Percentiles rank a stretch among this genome's conserved stretches.
phyloP scores from a whole-genome alignment of 2,797 vertebrate species.

The Pseudocheirus occidentalis region DNA sequence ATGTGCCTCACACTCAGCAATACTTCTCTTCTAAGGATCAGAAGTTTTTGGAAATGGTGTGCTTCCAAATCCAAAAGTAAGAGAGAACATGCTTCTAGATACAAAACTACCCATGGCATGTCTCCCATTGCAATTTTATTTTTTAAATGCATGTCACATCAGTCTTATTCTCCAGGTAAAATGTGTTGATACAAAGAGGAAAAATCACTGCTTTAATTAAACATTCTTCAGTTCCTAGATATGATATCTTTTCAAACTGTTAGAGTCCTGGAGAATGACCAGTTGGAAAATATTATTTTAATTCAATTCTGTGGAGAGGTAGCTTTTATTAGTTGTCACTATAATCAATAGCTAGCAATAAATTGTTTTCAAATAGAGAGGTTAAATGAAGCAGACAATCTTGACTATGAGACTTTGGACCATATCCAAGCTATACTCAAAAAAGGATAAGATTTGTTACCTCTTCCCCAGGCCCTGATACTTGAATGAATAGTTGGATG shows the following conservation, averaged over 20 bases:
- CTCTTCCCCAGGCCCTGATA: neutral
- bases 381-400: conserved; percentile 64
- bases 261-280: neutral
- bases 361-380: conserved; percentile 65
- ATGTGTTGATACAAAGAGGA: conserved; percentile 24
- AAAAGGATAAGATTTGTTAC: conserved; percentile 6
- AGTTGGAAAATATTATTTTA: conserved; percentile 48
- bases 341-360: conserved; percentile 42
- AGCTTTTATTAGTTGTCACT: conserved; percentile 36
- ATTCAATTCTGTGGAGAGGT: conserved; percentile 57
- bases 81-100: neutral
- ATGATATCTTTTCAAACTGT: conserved; percentile 52
- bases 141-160: conserved; percentile 17
- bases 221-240: conserved; percentile 51
- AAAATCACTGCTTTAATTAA: conserved; percentile 64
- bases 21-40: neutral
- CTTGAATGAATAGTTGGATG: neutral
- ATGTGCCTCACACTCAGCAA: neutral
- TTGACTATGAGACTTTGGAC: conserved; percentile 44
- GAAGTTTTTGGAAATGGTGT: neutral
- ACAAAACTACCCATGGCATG: neutral
- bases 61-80: neutral
- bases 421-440: conserved; percentile 56
- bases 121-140: neutral
- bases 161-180: neutral